Percentiles rank a stretch among this genome's conserved stretches.
phyloP scores from a whole-genome alignment of 2,888 invertebrate species.

The Pachydiplax longipennis region DNA sequence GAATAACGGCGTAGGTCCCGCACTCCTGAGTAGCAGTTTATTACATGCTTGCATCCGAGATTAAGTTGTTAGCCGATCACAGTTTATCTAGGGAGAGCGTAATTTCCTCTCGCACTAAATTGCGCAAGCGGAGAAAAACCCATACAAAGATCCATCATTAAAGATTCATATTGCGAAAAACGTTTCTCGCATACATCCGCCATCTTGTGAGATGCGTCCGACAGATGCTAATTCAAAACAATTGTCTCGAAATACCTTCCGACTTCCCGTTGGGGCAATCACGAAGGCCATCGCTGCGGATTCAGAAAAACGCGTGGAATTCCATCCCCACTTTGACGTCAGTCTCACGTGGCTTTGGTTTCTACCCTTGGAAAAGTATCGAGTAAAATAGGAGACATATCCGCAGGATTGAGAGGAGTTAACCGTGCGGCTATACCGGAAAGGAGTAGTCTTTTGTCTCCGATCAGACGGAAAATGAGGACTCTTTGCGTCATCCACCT shows the following conservation, averaged over 20 bases:
- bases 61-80: not conserved
- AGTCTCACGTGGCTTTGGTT: not conserved
- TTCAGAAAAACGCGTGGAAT: not conserved
- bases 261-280: not conserved
- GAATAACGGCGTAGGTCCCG: not conserved
- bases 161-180: not conserved
- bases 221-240: not conserved
- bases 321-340: not conserved
- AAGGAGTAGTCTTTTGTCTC: not conserved
- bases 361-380: not conserved
- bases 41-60: not conserved
- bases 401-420: not conserved
- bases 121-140: not conserved
- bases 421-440: not conserved
- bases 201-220: not conserved
- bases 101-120: not conserved
- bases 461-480: not conserved
- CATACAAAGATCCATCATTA: not conserved
- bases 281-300: not conserved
- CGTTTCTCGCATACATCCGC: not conserved
- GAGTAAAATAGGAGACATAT: not conserved
- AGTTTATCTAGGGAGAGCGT: not conserved
- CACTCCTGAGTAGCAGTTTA: not conserved
- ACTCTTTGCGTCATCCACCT: not conserved
- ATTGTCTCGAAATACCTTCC: not conserved